Evolutionary conservation across 1,140 invertebrate genomes (phyloP).

Genomic region (Euwallacea similis): DNA sequence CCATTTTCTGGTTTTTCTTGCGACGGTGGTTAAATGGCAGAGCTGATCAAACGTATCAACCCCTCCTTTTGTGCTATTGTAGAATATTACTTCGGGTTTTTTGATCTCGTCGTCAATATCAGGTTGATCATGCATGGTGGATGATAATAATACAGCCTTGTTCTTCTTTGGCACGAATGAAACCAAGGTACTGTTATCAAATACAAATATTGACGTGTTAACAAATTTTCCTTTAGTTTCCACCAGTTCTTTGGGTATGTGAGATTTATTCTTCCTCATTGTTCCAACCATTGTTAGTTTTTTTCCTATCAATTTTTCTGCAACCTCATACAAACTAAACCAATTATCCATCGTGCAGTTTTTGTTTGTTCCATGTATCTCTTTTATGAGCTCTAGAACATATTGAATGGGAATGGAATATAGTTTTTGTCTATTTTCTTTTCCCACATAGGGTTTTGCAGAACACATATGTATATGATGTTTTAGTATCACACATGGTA

Average conservation of each 20-base stretch:
- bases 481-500: conserved; percentile 38
- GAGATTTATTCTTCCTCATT: conserved; percentile 46
- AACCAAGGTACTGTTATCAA: conserved; percentile 19
- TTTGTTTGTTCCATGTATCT: too few species aligned
- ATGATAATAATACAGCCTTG: conserved; percentile 22
- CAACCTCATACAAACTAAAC: too few species aligned
- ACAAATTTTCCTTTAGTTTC: conserved; percentile 12
- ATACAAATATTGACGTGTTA: conserved; percentile 9
- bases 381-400: too few species aligned
- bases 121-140: conserved; percentile 5
- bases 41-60: conserved; percentile 56
- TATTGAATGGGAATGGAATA: too few species aligned
- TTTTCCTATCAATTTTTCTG: too few species aligned
- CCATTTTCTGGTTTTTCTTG: conserved; percentile 19
- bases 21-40: conserved; percentile 34
- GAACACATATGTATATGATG: conserved; percentile 30
- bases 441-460: conserved; percentile 47
- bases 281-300: conserved; percentile 48
- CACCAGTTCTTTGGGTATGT: conserved; percentile 45
- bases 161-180: too few species aligned
- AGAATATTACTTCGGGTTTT: conserved; percentile 27
- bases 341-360: too few species aligned
- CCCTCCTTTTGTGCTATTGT: conserved; percentile 43
- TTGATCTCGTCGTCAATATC: conserved; percentile 27
- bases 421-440: conserved; percentile 42